Percentiles rank a stretch among this genome's conserved stretches.
These are phyloP conservation scores for Thunnus maccoyii DNA, from an alignment of 2,113 vertebrate genomes.

Conservation along the genomic window DNA sequence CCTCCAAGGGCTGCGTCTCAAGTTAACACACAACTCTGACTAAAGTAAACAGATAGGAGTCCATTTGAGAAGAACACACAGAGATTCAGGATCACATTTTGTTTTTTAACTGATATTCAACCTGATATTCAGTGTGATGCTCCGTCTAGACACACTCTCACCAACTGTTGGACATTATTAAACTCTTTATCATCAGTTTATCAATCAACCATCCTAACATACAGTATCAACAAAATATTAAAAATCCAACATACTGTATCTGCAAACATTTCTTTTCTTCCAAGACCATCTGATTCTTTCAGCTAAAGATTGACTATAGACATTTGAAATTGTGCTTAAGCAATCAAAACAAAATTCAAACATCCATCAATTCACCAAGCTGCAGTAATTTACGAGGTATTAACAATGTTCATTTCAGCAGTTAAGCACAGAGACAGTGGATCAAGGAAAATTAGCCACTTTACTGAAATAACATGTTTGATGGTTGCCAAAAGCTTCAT, in stretches of 20 bases:
- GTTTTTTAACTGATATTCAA: no score
- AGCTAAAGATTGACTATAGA: neutral
- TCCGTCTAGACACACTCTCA: no score
- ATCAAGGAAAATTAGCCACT: conserved; percentile 21
- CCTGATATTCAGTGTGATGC: no score
- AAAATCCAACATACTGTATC: no score
- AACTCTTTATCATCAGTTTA: neutral
- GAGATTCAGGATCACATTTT: neutral
- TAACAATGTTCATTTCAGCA: conserved; percentile 18
- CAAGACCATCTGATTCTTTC: neutral
- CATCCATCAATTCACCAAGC: neutral
- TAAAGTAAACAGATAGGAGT: neutral
- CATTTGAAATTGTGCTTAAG: neutral
- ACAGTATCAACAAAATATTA: no score
- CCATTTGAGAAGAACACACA: neutral
- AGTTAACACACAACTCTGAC: conserved; percentile 18
- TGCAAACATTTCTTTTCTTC: neutral
- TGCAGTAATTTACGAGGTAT: neutral
- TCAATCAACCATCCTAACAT: neutral
- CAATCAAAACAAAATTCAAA: conserved; percentile 7
- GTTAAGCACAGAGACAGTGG: neutral
- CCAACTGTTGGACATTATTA: no score
- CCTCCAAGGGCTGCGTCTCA: conserved; percentile 13
- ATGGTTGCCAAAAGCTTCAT: conserved; percentile 3
- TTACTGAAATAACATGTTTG: conserved; percentile 15